Evolutionary conservation across 2,888 invertebrate species (phyloP).

Genomic region (Amiota minor): DNA sequence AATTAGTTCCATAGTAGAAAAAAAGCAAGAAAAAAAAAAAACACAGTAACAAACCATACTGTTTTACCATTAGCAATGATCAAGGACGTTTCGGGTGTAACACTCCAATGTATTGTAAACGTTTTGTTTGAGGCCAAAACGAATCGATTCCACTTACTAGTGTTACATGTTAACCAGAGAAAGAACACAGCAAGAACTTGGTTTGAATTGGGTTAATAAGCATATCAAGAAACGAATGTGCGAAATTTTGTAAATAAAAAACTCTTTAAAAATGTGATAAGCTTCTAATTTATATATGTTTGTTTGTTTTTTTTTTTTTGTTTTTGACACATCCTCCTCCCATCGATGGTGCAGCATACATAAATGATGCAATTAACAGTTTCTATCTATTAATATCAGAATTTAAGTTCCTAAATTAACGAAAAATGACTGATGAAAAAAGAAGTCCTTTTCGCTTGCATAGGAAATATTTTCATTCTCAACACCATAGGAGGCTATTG

Average conservation of each 20-base stretch:
- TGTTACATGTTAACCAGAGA: not conserved
- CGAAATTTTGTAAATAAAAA: too few relatives aligned
- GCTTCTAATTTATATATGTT: too few relatives aligned
- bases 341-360: too few relatives aligned
- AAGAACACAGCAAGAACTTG: not conserved
- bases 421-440: too few relatives aligned
- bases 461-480: constrained; percentile 57
- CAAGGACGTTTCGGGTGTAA: constrained; percentile 52
- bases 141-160: constrained; percentile 52
- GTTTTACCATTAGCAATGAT: constrained; percentile 30
- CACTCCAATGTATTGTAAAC: constrained; percentile 41
- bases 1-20: constrained; percentile 1
- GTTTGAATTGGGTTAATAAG: not conserved
- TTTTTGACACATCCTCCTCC: too few relatives aligned
- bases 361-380: too few relatives aligned
- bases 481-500: constrained; percentile 56
- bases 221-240: constrained; percentile 6
- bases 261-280: too few relatives aligned
- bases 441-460: not conserved
- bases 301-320: too few relatives aligned
- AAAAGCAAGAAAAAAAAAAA: not conserved
- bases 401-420: too few relatives aligned
- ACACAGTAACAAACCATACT: not conserved
- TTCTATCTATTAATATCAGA: too few relatives aligned
- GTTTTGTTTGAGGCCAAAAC: constrained; percentile 53